Base-by-base conservation (phyloP, 1,140 invertebrate genomes). In the Pseudachorutes palmiensis region DNA sequence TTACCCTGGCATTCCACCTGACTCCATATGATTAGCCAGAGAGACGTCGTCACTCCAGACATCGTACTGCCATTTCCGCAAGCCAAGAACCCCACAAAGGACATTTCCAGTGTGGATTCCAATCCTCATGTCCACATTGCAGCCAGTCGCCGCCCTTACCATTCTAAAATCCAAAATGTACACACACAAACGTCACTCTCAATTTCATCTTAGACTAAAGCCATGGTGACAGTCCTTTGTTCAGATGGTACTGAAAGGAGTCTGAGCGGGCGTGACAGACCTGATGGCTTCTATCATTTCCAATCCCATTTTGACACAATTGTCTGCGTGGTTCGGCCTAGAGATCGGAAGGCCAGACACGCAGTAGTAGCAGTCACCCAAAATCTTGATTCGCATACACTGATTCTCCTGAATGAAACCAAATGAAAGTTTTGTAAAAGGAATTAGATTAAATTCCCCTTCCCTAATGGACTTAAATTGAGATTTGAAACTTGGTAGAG, bases 21-120 rank as follows among this genome's bases (percentile, higher is more conserved):
- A 92, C 80, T 98, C 96, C 94, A 98, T 96, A 75, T 94, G 89
- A 82, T 97, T 97, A 59, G 96, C 96, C 2, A 97, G 82, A 24
- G 92, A 96, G 75, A 97, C 95, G 79, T 98, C 95, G 81, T 96
- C 91, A 73, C 92, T 95, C 93, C 94, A 98, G 41, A 98, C 92
- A 80, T 98, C 95, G 79, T 93, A 98, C 83, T 86, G 84, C 84
- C 83, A 98, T 80, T 98, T 98, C 61, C 91, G 81, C 5, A 97
- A 81, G 1, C 96, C 96, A 57, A 98, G 82, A n/a, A 98, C 90
- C 2, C 96, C 96, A 75, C 93, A 97, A 5, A 98, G 81, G 26
- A 98, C 94, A 75, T 91, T 91, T 67, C 90, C 90, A 2, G 93
- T 93, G 79, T 96, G 92, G 71, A 96, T 93, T 12, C 93, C 94